A percentile compares a stretch with the other conserved stretches of the same genome.
phyloP scores from a whole-genome alignment of 2,113 vertebrate genomes.

The Periophthalmus modestus region DNA sequence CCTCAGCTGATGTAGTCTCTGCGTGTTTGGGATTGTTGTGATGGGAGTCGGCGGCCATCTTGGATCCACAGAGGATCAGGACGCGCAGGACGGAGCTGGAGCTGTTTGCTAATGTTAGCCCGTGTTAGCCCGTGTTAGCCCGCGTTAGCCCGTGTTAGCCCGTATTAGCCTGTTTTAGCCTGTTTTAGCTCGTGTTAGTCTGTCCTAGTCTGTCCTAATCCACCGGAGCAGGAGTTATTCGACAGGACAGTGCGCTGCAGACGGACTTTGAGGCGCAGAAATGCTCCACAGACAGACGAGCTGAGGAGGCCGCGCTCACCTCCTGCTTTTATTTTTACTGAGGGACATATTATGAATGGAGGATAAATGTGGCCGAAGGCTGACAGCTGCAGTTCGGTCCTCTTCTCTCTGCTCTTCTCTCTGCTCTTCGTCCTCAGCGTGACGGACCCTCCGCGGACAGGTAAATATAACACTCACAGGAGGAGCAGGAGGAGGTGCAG shows the following conservation, averaged over 20 bases:
- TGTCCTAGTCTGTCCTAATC: conserved; percentile 15
- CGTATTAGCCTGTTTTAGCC: too few relatives aligned
- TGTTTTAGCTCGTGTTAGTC: too few relatives aligned
- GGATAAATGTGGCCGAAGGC: conserved; percentile 99
- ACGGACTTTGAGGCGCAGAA: neutral
- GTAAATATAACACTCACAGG: too few relatives aligned
- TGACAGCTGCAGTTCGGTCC: conserved; percentile 88
- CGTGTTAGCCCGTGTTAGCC: too few relatives aligned
- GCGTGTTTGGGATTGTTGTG: conserved; percentile 79
- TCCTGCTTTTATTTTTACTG: conserved; percentile 69
- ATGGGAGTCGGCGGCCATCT: conserved; percentile 79
- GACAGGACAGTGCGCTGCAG: conserved; percentile 18
- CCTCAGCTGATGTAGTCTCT: conserved; percentile 49
- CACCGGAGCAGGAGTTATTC: neutral
- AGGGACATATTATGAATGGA: conserved; percentile 92
- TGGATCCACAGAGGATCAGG: conserved; percentile 61
- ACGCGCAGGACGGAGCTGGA: conserved; percentile 11
- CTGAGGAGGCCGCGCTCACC: too few relatives aligned
- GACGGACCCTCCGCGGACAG: conserved; percentile 92
- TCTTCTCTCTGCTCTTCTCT: conserved; percentile 91
- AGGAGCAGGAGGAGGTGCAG: too few relatives aligned
- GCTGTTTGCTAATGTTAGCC: conserved; percentile 39
- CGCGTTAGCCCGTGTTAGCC: too few relatives aligned
- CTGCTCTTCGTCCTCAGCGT: conserved; percentile 88
- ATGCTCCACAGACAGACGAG: too few relatives aligned